Evolutionary conservation across 1,140 invertebrate species (phyloP), one percentile per base, ranked within the genome.

Genomic region (Bicyclus anynana): DNA sequence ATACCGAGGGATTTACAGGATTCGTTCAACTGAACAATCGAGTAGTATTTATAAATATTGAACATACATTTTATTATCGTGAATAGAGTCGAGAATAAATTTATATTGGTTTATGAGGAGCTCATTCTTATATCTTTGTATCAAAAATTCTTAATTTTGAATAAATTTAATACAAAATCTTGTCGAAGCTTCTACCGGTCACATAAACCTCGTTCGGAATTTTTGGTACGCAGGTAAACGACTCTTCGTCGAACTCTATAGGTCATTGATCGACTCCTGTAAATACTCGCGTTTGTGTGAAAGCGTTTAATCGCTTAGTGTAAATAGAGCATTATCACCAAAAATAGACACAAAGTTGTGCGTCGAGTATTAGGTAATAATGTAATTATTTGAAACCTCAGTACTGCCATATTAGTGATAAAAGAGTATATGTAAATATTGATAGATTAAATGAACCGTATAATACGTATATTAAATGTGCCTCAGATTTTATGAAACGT

Each of bases 401-500:
- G 53, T 73, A 83, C 75, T 85, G 82, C 82, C 82, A 85, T 85
- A 85, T 74, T 85, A 85, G 82, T 14, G 33, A 44, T 62, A 80
- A 74, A 67, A 71, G 53, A 69, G 14, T 73, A 72, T 78, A 72
- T 81, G 76, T 81, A 81, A 74, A 81, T 83, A 81, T 71, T 67
- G 66, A 65, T 71, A 73, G 53, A 58, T n/a, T n/a, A n/a, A n/a
- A 57, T 61, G 67, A 67, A 62, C 71, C 70, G 20, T 47, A 47
- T 69, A 50, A 74, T 82, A 81, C 79, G 80, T 82, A 84, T 80
- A 77, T 80, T 80, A 62, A 82, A 86, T 78, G 82, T 86, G 82
- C 82, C 82, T 86, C 80, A 74, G 38, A 62, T 53, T 62, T 62
- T 62, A 57, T 58, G 50, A 57, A 37, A 56, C 4, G 37, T 51